Evolutionary conservation across 2,888 invertebrate genomes (phyloP), one percentile per base, ranked within the genome.

Genomic region (Lucinisca nassula): DNA sequence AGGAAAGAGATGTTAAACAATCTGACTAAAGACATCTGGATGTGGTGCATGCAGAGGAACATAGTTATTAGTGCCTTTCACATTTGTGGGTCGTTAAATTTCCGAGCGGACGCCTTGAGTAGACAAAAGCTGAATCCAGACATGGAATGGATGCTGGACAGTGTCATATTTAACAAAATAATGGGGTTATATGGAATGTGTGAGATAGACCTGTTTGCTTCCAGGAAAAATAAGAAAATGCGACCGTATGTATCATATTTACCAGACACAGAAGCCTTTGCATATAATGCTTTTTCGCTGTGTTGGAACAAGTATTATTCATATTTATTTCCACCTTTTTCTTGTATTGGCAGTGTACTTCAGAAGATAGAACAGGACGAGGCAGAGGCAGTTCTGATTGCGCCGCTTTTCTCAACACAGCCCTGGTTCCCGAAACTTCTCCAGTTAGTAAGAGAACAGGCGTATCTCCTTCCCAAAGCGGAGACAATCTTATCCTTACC

Each of bases 201-300:
- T 67, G 76, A 79, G 17, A 81, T 77, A 73, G 85, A 89, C 51
- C 49, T 87, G 32, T 89, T 89, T 80, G 84, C 84, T 4, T 86
- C 84, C 24, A 55, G 30, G 12, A 21, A 55, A 4, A 89, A 89
- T 80, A n/a, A 70, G 67, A 78, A 86, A 67, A 4, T 74, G 10
- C 2, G 27, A 0, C 35, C 27, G 30, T 90, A 87, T 77, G 84
- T 79, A 12, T 82, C 80, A 14, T 87, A 58, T 72, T 2, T 35
- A 0, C 90, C 84, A 2, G 87, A 90, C 72, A n/a, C n/a, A n/a
- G n/a, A n/a, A n/a, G n/a, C n/a, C n/a, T n/a, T n/a, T n/a, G n/a
- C n/a, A n/a, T n/a, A n/a, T n/a, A n/a, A n/a, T n/a, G n/a, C n/a
- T n/a, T n/a, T n/a, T n/a, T n/a, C n/a, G n/a, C n/a, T n/a, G n/a